phyloP scores from a whole-genome alignment of 2,888 invertebrate species.

The Sarcophaga variegata region DNA sequence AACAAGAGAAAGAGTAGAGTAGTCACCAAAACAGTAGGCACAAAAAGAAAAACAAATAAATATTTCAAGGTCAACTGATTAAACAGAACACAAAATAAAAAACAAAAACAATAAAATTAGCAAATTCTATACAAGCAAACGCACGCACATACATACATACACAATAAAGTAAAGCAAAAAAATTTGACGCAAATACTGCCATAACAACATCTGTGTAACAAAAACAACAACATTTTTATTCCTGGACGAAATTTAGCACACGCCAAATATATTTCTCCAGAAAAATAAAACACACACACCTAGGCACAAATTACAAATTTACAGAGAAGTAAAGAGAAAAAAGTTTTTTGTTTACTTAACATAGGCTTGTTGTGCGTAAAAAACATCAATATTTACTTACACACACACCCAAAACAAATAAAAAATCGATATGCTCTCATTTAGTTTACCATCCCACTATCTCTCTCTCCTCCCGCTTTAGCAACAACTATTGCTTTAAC shows the following conservation, averaged over 20 bases:
- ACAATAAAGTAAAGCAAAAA: not conserved
- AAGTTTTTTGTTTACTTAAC: too few relatives aligned
- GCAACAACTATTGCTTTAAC: not conserved
- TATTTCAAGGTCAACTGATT: slow-evolving; percentile 78
- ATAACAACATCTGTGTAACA: not conserved
- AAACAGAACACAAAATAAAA: slow-evolving; percentile 70
- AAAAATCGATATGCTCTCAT: not conserved
- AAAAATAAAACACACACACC: not conserved
- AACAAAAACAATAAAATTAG: slow-evolving; percentile 71
- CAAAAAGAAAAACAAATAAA: slow-evolving; percentile 54
- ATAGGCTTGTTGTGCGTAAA: too few relatives aligned
- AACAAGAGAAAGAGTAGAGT: slow-evolving; percentile 8
- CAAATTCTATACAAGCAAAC: slow-evolving; percentile 55
- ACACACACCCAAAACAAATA: not conserved
- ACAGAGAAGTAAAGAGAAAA: not conserved
- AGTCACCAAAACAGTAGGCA: not conserved
- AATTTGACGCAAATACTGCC: not conserved
- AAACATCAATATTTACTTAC: not conserved
- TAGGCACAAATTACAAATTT: not conserved
- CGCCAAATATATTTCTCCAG: not conserved
- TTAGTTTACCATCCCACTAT: not conserved
- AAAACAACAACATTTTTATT: not conserved
- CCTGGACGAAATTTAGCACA: not conserved
- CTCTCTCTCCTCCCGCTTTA: not conserved
- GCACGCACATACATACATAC: not conserved